Percentiles rank a stretch among this genome's conserved stretches.
phyloP scores from a whole-genome alignment of 2,888 invertebrate species.

The Hypena proboscidalis region DNA sequence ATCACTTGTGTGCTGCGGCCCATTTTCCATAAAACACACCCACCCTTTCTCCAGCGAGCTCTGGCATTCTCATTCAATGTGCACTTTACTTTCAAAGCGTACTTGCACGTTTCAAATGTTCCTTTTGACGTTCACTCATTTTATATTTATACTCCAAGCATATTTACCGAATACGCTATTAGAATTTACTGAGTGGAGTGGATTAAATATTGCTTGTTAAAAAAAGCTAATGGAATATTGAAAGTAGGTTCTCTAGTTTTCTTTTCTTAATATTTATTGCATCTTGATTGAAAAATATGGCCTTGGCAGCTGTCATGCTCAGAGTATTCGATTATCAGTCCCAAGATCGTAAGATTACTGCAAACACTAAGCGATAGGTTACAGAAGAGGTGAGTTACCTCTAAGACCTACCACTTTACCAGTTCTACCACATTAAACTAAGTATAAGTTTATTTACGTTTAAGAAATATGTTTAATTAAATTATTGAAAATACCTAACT shows the following conservation, averaged over 20 bases:
- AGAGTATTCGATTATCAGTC: too few species aligned
- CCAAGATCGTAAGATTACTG: too few species aligned
- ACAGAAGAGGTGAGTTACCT: too few species aligned
- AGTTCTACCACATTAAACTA: too few species aligned
- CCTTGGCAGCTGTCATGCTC: too few species aligned
- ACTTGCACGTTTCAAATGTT: conserved; percentile 12
- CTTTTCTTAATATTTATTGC: neutral
- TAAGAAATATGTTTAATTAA: too few species aligned
- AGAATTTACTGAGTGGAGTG: neutral
- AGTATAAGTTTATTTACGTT: too few species aligned
- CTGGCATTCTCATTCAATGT: conserved; percentile 18
- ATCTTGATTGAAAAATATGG: neutral
- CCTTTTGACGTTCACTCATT: conserved; percentile 5
- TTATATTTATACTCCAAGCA: neutral
- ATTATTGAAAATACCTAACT: too few species aligned
- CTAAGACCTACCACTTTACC: too few species aligned
- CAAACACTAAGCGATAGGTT: too few species aligned
- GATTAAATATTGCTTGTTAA: too few species aligned
- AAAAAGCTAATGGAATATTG: too few species aligned
- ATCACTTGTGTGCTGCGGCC: conserved; percentile 11
- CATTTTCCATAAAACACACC: conserved; percentile 18
- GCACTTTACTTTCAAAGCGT: conserved; percentile 14
- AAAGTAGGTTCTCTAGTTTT: neutral
- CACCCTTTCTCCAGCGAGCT: conserved; percentile 12
- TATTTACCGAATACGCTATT: neutral